Percentiles rank a stretch among this genome's conserved stretches.
Conservation (phyloP, 1,140 invertebrate species). For the Orius insidiosus region DNA sequence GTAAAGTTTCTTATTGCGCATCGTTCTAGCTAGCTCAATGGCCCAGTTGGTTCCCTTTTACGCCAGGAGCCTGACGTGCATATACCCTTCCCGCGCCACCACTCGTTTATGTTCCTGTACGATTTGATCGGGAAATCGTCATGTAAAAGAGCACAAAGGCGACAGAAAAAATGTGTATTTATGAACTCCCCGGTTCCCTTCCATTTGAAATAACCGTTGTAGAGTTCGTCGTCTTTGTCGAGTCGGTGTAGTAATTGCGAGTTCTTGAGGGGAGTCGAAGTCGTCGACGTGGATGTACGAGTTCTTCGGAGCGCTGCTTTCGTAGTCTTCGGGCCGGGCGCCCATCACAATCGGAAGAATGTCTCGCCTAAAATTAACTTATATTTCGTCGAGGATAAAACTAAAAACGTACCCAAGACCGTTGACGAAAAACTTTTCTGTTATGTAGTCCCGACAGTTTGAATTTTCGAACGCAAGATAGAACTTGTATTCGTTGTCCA, state of each 20-base stretch:
- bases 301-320: conserved; percentile 63
- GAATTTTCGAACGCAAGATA: conserved; percentile 96
- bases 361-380: conserved; percentile 51
- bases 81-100: conserved; percentile 63
- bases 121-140: conserved; percentile 44
- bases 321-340: conserved; percentile 76
- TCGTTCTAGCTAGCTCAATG: not conserved
- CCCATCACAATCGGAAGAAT: conserved; percentile 92
- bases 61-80: conserved; percentile 32
- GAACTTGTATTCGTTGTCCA: conserved; percentile 93
- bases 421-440: conserved; percentile 93
- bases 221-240: conserved; percentile 68
- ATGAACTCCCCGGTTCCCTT: conserved; percentile 86
- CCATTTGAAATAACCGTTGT: conserved; percentile 84
- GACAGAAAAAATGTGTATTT: conserved; percentile 76
- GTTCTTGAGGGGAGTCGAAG: conserved; percentile 64
- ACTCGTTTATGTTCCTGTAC: conserved; percentile 68
- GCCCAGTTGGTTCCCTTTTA: conserved; percentile 13
- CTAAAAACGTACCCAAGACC: conserved; percentile 51
- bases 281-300: conserved; percentile 91
- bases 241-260: conserved; percentile 76
- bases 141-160: conserved; percentile 79
- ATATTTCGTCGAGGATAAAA: not conserved
- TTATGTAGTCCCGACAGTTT: conserved; percentile 90
- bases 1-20: conserved; percentile 13